Evolutionary conservation across 2,113 vertebrate genomes (phyloP).

Genomic region (Todiramphus chloris): DNA sequence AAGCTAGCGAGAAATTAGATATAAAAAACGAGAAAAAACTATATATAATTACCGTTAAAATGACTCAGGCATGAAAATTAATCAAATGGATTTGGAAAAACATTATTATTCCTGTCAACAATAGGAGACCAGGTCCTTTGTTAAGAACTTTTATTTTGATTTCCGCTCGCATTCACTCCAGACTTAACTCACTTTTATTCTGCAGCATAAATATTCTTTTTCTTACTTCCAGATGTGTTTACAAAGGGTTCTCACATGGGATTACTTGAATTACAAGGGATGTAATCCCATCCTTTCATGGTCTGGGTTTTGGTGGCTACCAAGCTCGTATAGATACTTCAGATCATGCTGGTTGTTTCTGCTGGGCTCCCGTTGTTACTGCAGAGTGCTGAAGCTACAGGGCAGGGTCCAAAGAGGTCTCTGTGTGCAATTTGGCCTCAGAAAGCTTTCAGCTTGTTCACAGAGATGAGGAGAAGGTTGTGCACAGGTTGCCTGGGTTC

Average conservation of each 20-base stretch:
- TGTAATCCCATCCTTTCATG: not conserved
- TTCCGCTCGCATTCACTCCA: not conserved
- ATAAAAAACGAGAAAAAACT: slow-evolving; percentile 73
- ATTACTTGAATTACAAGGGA: not conserved
- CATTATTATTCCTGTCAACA: slow-evolving; percentile 66
- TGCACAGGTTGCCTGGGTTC: not conserved
- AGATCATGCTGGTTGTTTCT: not conserved
- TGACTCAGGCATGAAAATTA: slow-evolving; percentile 70
- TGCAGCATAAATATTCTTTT: not conserved
- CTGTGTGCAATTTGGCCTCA: not conserved
- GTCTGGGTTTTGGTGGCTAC: not conserved
- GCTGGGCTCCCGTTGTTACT: not conserved
- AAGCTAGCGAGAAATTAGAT: slow-evolving; percentile 69
- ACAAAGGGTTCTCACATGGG: not conserved
- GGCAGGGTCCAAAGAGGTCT: not conserved
- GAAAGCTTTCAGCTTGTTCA: not conserved
- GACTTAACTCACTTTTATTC: not conserved
- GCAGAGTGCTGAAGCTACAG: not conserved
- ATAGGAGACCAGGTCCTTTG: slow-evolving; percentile 32
- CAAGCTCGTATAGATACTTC: not conserved
- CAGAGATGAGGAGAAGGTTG: not conserved
- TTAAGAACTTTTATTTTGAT: slow-evolving; percentile 55
- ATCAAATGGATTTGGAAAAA: slow-evolving; percentile 55
- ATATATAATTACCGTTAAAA: slow-evolving; percentile 76
- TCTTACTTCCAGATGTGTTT: slow-evolving; percentile 1